Conservation (phyloP, 2,797 vertebrate species). For the Alauda arvensis region DNA sequence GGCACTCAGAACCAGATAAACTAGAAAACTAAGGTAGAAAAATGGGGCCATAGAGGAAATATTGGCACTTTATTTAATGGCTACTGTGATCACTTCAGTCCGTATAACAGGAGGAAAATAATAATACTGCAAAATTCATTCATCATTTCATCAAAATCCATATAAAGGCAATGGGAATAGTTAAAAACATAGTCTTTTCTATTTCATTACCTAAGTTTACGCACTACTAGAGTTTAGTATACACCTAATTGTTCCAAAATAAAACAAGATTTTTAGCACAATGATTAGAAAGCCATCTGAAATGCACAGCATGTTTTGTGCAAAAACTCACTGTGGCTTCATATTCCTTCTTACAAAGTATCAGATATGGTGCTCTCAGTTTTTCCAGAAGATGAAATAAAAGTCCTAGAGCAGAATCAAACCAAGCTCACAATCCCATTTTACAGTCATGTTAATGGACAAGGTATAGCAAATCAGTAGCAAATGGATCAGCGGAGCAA, state of each 20-base stretch:
- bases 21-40: not conserved
- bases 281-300: not conserved
- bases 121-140: not conserved
- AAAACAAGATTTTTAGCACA: not conserved
- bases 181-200: not conserved
- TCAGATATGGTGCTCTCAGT: not conserved
- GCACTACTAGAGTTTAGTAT: not conserved
- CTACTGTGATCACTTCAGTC: not conserved
- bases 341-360: not conserved
- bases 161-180: not conserved
- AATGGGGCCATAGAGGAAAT: not conserved
- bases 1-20: not conserved
- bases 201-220: not conserved
- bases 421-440: not conserved
- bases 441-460: not conserved
- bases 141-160: not conserved
- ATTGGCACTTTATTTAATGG: not conserved
- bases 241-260: not conserved
- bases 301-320: not conserved
- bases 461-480: slow-evolving; percentile 2
- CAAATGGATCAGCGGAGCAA: not conserved
- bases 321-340: not conserved
- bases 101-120: not conserved
- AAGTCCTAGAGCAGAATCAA: slow-evolving; percentile 1
- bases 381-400: slow-evolving; percentile 12